Percentiles rank a stretch among this genome's conserved stretches.
Conservation (phyloP, 2,888 invertebrate genomes). For the Neoscelio sp. region DNA sequence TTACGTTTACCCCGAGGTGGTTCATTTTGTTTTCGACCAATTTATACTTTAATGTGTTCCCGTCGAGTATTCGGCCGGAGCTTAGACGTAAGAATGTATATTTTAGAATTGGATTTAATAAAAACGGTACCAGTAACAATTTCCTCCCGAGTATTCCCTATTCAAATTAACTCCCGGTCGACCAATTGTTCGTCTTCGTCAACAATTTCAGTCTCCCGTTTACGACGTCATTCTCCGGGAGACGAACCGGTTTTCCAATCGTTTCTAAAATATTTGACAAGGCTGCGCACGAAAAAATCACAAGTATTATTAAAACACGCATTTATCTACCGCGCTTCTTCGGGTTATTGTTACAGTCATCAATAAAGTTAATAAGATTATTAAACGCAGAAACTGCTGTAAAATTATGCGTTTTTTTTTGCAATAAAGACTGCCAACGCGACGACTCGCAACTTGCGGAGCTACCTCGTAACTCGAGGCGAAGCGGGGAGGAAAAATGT, state of each 20-base stretch:
- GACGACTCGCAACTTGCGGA: constrained; percentile 49
- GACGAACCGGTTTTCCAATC: constrained; percentile 54
- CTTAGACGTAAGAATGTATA: too few relatives aligned
- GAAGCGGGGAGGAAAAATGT: constrained; percentile 4
- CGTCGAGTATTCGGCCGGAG: too few relatives aligned
- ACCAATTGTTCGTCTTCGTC: constrained; percentile 42
- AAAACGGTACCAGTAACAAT: too few relatives aligned
- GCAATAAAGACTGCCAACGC: constrained; percentile 36
- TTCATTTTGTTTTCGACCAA: too few relatives aligned
- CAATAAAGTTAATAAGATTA: constrained; percentile 62
- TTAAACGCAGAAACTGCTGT: constrained; percentile 52
- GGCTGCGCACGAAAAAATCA: constrained; percentile 43
- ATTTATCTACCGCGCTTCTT: constrained; percentile 46
- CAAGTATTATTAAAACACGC: constrained; percentile 50
- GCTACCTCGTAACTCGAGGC: constrained; percentile 46
- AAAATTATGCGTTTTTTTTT: constrained; percentile 53
- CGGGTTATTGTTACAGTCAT: constrained; percentile 55
- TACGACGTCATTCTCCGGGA: constrained; percentile 5
- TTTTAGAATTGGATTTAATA: too few relatives aligned
- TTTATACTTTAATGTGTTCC: too few relatives aligned
- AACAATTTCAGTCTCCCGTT: constrained; percentile 21
- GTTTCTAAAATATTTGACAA: constrained; percentile 57
- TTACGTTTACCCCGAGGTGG: too few relatives aligned
- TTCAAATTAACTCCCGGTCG: neutral
- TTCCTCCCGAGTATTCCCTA: too few relatives aligned